Base-by-base conservation (phyloP, 1,140 invertebrate species). In the Aphidius gifuensis region DNA sequence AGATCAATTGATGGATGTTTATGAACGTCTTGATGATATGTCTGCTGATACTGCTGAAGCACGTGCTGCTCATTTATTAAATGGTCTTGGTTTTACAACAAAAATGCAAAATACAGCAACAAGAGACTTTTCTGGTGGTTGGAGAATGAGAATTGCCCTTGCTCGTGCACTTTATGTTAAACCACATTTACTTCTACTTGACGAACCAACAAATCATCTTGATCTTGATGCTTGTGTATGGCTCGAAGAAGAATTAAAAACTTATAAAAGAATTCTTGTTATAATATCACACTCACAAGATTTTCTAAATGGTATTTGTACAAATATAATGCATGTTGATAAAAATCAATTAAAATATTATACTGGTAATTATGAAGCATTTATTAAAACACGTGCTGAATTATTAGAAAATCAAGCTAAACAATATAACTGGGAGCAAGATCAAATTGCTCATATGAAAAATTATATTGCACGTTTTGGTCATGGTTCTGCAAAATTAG, bases 141-240 rank as follows among this genome's bases (percentile, higher is more conserved):
- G 98, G 98, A 85, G 98, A 60, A 99, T 99, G 98, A 85, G 98
- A 71, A 99, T 99, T 71, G 94, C 97, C n/a, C 82, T 99, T 39
- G 98, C 98, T n/a, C 76, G 94, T 78, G 92, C 92, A 9, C 75
- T 94, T 11, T 94, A 92, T 68, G 91, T 93, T 5, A 89, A 97
- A 86, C 96, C 97, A 8, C 96, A 98, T 85, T 79, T 99, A 49
- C 81, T 98, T 59, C 80, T 98, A 23, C 83, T 99, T 16, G 97
- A 98, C 77, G 96, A 99, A 83, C 97, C 97, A 49, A 99, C 97
- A 2, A 99, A 99, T 84, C 96, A 99, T 81, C 86, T 99, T 71
- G 97, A 99, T 86, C 87, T 99, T 70, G 97, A 99, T 75, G 96
- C 97, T 50, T 99, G 97, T 83, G 97, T 99, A n/a, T 99, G 97